Evolutionary conservation across 2,113 vertebrate genomes (phyloP), one percentile per base, ranked within the genome.

Genomic region (Lasiurus cinereus): DNA sequence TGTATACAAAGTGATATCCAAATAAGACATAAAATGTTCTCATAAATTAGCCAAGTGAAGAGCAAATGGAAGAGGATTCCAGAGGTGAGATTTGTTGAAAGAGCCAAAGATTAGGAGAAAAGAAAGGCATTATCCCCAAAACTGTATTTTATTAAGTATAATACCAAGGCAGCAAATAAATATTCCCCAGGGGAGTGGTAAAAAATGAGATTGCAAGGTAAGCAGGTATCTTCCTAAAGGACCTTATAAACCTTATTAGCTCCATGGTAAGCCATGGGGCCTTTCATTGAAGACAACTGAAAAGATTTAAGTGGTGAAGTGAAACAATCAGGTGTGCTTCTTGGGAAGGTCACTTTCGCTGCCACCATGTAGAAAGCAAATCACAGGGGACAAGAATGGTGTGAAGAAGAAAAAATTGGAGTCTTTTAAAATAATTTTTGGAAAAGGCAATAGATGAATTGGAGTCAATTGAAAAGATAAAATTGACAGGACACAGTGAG

Each of bases 21-120:
- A 80, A 0, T 54, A 13, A 91, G 48, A 79, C 12, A 22, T 50
- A 19, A 62, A 95, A 83, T 91, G 3, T 73, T 52, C 50, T 92
- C 48, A 94, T 50, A 76, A 86, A 90, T 64, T 90, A 90, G 5
- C 11, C 54, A 79, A 8, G 48, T 36, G 36, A 93, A 95, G 11
- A 91, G 13, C 33, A 94, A 27, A 31, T 85, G 18, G 31, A 54
- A 78, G n/a, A 74, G n/a, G 8, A 74, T 78, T 85, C 76, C 31
- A 79, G 39, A 62, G 4, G 19, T 5, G 72, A 76, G 87, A 88
- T 62, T 77, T 79, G 24, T 83, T 78, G 54, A 74, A 88, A 89
- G 24, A 85, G 48, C n/a, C 67, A 82, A 78, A 73, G 33, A 22
- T n/a, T 85, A 80, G 16, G n/a, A 43, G 83, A 94, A 79, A n/a